Evolutionary conservation across 1,140 invertebrate species (phyloP), one percentile per base, ranked within the genome.

Genomic region (Eurytemora carolleeae): DNA sequence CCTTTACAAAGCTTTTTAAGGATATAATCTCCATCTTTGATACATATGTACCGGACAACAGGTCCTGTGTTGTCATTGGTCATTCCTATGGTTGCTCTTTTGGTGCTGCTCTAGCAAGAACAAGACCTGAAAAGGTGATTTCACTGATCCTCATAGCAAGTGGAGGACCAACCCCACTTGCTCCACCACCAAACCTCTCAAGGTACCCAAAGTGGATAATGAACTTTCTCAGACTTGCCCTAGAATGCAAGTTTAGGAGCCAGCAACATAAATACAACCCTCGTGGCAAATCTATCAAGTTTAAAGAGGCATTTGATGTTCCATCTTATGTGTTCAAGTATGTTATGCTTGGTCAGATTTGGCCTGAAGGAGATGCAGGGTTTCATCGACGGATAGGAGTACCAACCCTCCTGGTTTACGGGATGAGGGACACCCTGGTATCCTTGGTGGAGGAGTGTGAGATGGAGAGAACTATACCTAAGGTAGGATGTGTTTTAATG

Each of bases 361-460:
- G 74, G 73, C 64, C 67, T 16, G 72, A 72, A 59, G 82, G 82
- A 1, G 82, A 84, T 71, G 78, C 80, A 59, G 75, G 79, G 15
- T 84, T 80, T 67, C 81, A 85, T 69, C 74, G 80, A 65, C 76
- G 79, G 68, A 80, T 85, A 62, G 73, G 73, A 31, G 77, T 77
- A 24, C 81, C 82, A 22, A 82, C 82, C n/a, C 73, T 86, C 25
- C 70, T 85, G 7, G 76, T 85, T 44, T 80, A 84, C 67, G 83
- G 83, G 16, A 70, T 80, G 63, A 75, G 78, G 69, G 84, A 86
- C 70, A 77, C 78, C 59, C 76, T 79, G 55, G 79, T 85, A 15
- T 78, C 79, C 16, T 73, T 84, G 63, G 77, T 83, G 21, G 83
- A 85, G 66, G 81, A 83, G 71, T 79, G 82, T 67, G 81, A 83